Conservation (phyloP, 2,888 invertebrate genomes). For the Anthrax anthrax region DNA sequence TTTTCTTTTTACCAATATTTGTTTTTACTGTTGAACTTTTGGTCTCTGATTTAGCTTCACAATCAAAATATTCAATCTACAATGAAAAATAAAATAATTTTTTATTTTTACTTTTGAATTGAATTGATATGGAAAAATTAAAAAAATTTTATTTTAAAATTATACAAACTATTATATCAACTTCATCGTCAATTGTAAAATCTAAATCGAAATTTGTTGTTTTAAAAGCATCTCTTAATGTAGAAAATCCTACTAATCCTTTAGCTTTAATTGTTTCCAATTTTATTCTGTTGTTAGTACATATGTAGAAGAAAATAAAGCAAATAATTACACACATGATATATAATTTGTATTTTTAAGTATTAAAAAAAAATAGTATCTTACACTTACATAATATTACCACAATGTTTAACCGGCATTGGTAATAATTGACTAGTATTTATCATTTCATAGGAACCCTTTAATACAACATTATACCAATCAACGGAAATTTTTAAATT, state of each 20-base stretch:
- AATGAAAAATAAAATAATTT: too few relatives aligned
- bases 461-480: slow-evolving; percentile 9
- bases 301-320: too few relatives aligned
- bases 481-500: slow-evolving; percentile 8
- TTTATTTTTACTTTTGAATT: too few relatives aligned
- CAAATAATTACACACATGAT: neutral
- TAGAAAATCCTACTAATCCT: slow-evolving; percentile 9
- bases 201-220: slow-evolving; percentile 9
- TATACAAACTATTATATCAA: neutral
- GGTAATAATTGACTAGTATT: slow-evolving; percentile 11
- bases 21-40: slow-evolving; percentile 1
- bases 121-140: too few relatives aligned
- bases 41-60: neutral
- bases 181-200: neutral
- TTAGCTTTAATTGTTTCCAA: slow-evolving; percentile 6
- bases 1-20: slow-evolving; percentile 4
- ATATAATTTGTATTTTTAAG: neutral
- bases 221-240: slow-evolving; percentile 7
- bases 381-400: slow-evolving; percentile 5
- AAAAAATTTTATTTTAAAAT: too few relatives aligned
- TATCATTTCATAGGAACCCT: slow-evolving; percentile 9
- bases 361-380: neutral
- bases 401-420: slow-evolving; percentile 8
- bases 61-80: slow-evolving; percentile 7
- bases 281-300: slow-evolving; percentile 4